Evolutionary conservation across 2,797 vertebrate genomes (phyloP).

Genomic region (Allobates femoralis): DNA sequence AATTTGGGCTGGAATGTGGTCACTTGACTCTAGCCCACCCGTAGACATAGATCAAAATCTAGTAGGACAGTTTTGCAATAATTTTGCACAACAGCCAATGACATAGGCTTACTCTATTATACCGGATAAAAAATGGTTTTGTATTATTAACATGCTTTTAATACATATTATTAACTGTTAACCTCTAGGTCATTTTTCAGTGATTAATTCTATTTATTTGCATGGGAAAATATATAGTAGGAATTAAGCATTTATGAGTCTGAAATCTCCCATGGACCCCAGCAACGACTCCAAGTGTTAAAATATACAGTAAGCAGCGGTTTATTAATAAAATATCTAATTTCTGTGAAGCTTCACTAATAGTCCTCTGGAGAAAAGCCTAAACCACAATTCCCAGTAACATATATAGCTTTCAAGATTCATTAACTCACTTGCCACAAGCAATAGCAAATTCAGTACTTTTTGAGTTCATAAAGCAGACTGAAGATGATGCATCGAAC

Average conservation of each 20-base stretch:
- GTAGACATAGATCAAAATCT: too few species aligned
- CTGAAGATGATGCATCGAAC: not conserved
- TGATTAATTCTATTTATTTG: slow-evolving; percentile 66
- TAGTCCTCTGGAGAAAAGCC: slow-evolving; percentile 41
- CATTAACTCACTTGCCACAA: slow-evolving; percentile 42
- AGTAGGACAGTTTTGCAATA: too few species aligned
- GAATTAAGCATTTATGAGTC: slow-evolving; percentile 33
- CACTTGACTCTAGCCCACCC: too few species aligned
- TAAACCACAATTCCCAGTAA: slow-evolving; percentile 49
- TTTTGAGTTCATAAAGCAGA: slow-evolving; percentile 22
- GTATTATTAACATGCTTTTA: not conserved
- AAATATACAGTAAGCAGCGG: slow-evolving; percentile 31
- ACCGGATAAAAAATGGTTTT: not conserved
- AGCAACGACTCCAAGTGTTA: slow-evolving; percentile 13
- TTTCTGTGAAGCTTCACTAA: slow-evolving; percentile 48
- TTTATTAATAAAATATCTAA: slow-evolving; percentile 56
- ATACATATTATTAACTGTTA: slow-evolving; percentile 72
- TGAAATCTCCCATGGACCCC: not conserved
- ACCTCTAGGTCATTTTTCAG: slow-evolving; percentile 72
- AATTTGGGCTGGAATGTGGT: too few species aligned
- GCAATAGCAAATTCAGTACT: slow-evolving; percentile 25
- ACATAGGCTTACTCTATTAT: not conserved
- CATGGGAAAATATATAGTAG: slow-evolving; percentile 3
- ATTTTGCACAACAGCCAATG: not conserved
- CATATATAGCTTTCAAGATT: slow-evolving; percentile 48